Conservation (phyloP, 2,113 vertebrate species). For the Ondatra zibethicus region DNA sequence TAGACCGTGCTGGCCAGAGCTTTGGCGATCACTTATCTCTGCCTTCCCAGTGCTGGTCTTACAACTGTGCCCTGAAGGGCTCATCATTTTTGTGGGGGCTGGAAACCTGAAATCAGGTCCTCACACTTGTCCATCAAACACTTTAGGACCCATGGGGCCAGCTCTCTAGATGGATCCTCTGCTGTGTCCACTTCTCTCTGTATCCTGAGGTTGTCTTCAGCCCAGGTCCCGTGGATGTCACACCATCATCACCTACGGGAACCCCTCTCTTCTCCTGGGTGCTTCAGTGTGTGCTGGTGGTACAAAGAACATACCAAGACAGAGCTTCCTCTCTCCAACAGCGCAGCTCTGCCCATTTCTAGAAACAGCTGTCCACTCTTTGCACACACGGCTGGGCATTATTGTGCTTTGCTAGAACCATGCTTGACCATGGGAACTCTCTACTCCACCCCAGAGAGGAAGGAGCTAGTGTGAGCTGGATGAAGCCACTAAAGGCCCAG, state of each 20-base stretch:
- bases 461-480: too few relatives aligned
- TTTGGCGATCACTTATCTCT: neutral
- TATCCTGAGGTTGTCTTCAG: neutral
- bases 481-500: neutral
- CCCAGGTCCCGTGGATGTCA: neutral
- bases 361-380: neutral
- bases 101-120: neutral
- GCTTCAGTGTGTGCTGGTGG: neutral
- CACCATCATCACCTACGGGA: neutral
- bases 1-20: neutral
- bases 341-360: neutral
- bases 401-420: neutral
- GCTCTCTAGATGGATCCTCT: neutral
- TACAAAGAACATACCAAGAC: neutral
- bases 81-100: neutral
- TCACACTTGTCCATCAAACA: neutral
- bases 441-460: neutral
- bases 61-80: neutral
- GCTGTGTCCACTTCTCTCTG: neutral
- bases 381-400: neutral
- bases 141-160: neutral
- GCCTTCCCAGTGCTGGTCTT: neutral
- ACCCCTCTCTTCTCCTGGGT: neutral
- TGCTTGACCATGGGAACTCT: neutral
- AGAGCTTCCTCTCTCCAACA: neutral